Evolutionary conservation across 2,888 invertebrate species (phyloP).

Genomic region (Philereme vetulata): DNA sequence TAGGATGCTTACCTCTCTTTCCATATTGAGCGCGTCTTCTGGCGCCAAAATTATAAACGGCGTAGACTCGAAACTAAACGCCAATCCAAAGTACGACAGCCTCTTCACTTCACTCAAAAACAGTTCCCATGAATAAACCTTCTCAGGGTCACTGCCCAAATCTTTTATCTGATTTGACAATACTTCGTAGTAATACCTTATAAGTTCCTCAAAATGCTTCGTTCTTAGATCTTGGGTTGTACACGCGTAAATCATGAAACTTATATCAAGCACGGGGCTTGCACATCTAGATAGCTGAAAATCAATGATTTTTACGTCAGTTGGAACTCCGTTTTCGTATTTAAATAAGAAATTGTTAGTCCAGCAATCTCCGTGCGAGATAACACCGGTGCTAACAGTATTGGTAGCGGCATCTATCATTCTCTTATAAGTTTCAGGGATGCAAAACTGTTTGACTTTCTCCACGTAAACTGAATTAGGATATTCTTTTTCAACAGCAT

Average conservation of each 20-base stretch:
- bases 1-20: constrained; percentile 19
- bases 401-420: constrained; percentile 68
- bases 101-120: constrained; percentile 83
- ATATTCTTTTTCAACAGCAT: constrained; percentile 86
- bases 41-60: constrained; percentile 83
- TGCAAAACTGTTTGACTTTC: constrained; percentile 79
- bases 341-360: constrained; percentile 88
- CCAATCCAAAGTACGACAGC: constrained; percentile 82
- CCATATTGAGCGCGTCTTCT: constrained; percentile 83
- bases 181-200: constrained; percentile 84
- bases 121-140: constrained; percentile 78
- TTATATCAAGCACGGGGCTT: constrained; percentile 83
- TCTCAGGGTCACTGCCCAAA: constrained; percentile 84
- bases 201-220: constrained; percentile 83
- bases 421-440: constrained; percentile 78
- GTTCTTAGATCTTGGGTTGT: constrained; percentile 83
- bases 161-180: constrained; percentile 80
- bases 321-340: constrained; percentile 51
- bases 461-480: constrained; percentile 83
- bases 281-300: constrained; percentile 86
- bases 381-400: constrained; percentile 73
- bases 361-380: constrained; percentile 90
- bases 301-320: constrained; percentile 85
- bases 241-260: constrained; percentile 83
- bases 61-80: constrained; percentile 85